These are phyloP conservation scores for Carcina quercana DNA, from an alignment of 2,888 invertebrate genomes.

Conservation along the genomic window DNA sequence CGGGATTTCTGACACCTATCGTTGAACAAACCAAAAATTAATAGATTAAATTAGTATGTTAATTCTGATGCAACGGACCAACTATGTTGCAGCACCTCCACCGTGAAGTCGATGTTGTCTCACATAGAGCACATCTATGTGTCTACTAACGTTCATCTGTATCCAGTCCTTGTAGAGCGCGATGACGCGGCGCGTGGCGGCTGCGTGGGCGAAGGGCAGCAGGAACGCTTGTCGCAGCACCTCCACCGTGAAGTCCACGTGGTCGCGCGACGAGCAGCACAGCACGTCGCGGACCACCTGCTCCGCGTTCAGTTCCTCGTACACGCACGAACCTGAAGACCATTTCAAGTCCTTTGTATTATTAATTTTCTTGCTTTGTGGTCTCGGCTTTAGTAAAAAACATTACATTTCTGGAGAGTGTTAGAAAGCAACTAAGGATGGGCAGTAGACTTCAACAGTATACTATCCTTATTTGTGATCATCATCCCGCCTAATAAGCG, in stretches of 20 bases:
- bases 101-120: not conserved
- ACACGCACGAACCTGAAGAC: conserved; percentile 35
- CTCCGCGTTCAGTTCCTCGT: conserved; percentile 65
- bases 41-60: too few relatives aligned
- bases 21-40: too few relatives aligned
- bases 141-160: conserved; percentile 82
- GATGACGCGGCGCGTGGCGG: conserved; percentile 91
- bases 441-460: too few relatives aligned
- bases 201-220: conserved; percentile 90
- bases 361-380: too few relatives aligned
- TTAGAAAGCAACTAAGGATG: too few relatives aligned
- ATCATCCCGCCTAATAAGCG: too few relatives aligned
- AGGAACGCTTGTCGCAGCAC: conserved; percentile 95
- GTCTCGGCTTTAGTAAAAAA: too few relatives aligned
- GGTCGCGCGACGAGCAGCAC: conserved; percentile 88
- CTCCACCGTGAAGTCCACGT: conserved; percentile 96
- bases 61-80: too few relatives aligned
- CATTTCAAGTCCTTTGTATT: not conserved
- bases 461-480: too few relatives aligned
- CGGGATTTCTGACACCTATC: conserved; percentile 83
- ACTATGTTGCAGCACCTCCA: not conserved
- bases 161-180: conserved; percentile 97
- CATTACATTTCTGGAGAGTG: too few relatives aligned
- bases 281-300: conserved; percentile 90
- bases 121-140: too few relatives aligned